Evolutionary conservation across 92 coral and sea anemone genomes (phyloP), one percentile per base, ranked within the genome.

Genomic region (Zoanthus solanderi): DNA sequence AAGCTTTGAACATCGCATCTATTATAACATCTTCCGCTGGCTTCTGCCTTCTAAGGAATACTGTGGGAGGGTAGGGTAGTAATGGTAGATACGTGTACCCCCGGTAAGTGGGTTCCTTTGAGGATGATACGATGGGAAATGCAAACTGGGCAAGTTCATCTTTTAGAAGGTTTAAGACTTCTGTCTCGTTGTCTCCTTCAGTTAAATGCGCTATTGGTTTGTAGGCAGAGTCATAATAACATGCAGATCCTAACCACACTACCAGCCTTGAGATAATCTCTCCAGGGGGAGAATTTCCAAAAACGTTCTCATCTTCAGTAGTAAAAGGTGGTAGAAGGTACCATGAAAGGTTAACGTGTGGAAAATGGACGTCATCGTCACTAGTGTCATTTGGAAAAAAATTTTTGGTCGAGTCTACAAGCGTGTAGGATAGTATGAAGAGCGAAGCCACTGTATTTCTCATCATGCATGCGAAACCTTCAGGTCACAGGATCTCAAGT

Each of bases 261-360:
- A 66, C 61, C 5, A 81, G 11, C 23, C 46, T 65, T n/a, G 85
- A 81, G 6, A 81, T 50, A 17, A 81, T 81, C 71, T 81, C 85
- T 28, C 85, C 85, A 8, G 85, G 85, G 12, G 75, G 85, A 14
- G 16, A 65, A 0, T 44, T 9, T 10, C n/a, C 63, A 23, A 66
- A 81, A 6, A 31, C 75, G 18, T 8, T 16, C 14, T 56, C 71
- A 15, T 66, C 85, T 2, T 81, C 29, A 23, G 85, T 81, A 7
- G 85, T 81, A 45, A 65, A 66, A 23, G 85, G 85, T 42, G 85
- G 85, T 3, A 45, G 42, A 0, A 66, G 75, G 58, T 81, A 81
- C 85, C 85, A 66, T 9, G 85, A 66, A 4, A 81, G 6, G 31
- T 66, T 1, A 11, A 81, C 14, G 1, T 28, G 63, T 4, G 31